phyloP scores from a whole-genome alignment of 2,113 vertebrate genomes.

The Puntigrus tetrazona region DNA sequence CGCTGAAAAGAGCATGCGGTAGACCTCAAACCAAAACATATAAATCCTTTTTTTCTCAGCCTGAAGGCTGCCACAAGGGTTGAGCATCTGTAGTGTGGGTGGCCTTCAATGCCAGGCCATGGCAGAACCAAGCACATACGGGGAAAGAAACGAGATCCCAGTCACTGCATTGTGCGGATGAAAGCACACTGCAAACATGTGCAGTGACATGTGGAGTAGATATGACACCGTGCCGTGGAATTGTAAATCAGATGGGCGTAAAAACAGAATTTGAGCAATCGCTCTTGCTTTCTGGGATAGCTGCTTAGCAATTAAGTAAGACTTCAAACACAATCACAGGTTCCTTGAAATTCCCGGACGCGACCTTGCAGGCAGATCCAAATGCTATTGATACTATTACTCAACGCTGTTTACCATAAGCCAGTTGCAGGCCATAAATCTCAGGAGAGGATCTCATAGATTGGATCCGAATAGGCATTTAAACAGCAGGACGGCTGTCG shows the following conservation, averaged over 20 bases:
- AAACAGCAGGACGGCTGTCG: slow-evolving; percentile 67
- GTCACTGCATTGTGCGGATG: slow-evolving; percentile 8
- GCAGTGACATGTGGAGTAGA: neutral
- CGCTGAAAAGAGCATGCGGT: slow-evolving; percentile 29
- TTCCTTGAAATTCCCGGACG: neutral
- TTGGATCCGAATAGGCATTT: slow-evolving; percentile 72
- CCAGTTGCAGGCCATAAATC: slow-evolving; percentile 68
- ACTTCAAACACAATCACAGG: slow-evolving; percentile 14
- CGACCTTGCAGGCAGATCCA: neutral
- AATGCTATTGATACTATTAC: slow-evolving; percentile 62
- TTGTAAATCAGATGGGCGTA: neutral
- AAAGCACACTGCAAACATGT: neutral
- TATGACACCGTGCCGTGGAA: neutral
- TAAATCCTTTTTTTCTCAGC: slow-evolving; percentile 39
- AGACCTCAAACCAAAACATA: slow-evolving; percentile 29
- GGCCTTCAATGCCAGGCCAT: slow-evolving; percentile 47
- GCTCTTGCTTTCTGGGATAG: neutral
- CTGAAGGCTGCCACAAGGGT: slow-evolving; percentile 38
- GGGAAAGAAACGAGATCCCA: neutral
- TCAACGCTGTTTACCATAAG: slow-evolving; percentile 63
- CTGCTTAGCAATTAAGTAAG: neutral
- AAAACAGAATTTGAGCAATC: slow-evolving; percentile 1
- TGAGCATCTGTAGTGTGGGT: slow-evolving; percentile 36
- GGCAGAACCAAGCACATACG: slow-evolving; percentile 11
- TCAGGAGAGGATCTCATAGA: slow-evolving; percentile 65